Conservation (phyloP, 92 coral and sea anemone species). For the Zoanthus gigantus region DNA sequence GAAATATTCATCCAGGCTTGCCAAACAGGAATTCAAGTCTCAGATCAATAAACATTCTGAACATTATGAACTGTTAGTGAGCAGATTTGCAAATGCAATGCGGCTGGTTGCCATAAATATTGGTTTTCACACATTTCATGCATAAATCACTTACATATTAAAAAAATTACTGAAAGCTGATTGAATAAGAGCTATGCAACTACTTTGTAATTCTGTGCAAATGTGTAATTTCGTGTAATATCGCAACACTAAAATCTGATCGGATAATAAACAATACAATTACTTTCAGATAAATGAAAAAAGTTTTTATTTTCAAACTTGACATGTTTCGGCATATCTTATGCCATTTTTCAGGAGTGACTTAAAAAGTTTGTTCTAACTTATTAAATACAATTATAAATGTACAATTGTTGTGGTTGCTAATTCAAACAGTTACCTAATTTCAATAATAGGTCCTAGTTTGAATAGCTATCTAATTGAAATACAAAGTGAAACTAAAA, state of each 20-base stretch:
- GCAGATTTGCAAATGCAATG: slow-evolving; percentile 4
- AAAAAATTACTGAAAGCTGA: not conserved
- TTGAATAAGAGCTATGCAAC: not conserved
- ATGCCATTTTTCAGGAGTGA: not conserved
- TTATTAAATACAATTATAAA: not conserved
- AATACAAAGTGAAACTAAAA: not conserved
- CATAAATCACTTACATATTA: not conserved
- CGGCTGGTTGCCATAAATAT: not conserved
- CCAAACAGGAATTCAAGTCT: not conserved
- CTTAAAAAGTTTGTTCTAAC: not conserved
- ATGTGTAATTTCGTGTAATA: not conserved
- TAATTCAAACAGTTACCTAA: not conserved
- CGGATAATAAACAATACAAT: not conserved
- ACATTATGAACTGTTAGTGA: not conserved
- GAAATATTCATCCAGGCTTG: slow-evolving; percentile 5
- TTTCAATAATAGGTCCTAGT: not conserved
- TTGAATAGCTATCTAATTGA: not conserved
- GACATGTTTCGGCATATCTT: not conserved
- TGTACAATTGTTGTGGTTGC: too few relatives aligned
- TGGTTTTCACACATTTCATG: slow-evolving; percentile 4
- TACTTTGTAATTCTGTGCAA: too few relatives aligned
- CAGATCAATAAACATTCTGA: not conserved
- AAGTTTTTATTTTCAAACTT: not conserved
- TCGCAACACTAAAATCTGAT: not conserved
- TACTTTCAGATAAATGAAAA: not conserved